A percentile compares a stretch with the other conserved stretches of the same genome.
Conservation (phyloP, 1,140 invertebrate genomes). For the Ostrea denselamellosa region DNA sequence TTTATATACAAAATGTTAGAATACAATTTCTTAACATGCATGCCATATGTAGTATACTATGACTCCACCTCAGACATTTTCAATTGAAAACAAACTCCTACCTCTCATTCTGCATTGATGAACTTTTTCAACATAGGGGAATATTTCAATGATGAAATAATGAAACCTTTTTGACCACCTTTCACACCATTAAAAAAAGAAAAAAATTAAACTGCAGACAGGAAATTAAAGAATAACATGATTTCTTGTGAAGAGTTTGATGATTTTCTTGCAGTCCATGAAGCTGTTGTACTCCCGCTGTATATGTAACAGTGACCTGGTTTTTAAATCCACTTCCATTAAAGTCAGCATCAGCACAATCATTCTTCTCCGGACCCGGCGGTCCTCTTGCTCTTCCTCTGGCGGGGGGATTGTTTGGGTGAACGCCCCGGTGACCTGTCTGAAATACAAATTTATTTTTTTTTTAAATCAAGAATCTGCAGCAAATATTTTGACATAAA, state of each 20-base stretch:
- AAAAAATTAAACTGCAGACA: not conserved
- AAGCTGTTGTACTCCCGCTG: slow-evolving; percentile 60
- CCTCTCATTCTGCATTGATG: not conserved
- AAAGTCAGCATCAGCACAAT: slow-evolving; percentile 55
- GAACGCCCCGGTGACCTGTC: slow-evolving; percentile 74
- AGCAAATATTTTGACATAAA: not conserved
- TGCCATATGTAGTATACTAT: not conserved
- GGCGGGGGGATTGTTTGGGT: slow-evolving; percentile 75
- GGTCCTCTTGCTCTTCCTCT: slow-evolving; percentile 73
- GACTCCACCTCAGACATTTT: not conserved
- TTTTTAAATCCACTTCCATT: slow-evolving; percentile 57
- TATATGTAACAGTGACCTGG: slow-evolving; percentile 54
- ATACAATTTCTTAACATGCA: too few species aligned
- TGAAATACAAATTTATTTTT: slow-evolving; percentile 59
- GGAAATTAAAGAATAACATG: slow-evolving; percentile 58
- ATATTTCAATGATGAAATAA: not conserved
- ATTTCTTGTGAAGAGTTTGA: slow-evolving; percentile 67
- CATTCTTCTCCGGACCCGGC: slow-evolving; percentile 74
- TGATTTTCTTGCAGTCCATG: slow-evolving; percentile 60
- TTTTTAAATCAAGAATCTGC: not conserved
- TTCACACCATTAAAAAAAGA: not conserved
- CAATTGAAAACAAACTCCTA: not conserved
- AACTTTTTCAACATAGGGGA: not conserved
- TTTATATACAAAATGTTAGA: not conserved
- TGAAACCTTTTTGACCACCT: slow-evolving; percentile 10